Percentiles rank a stretch among this genome's conserved stretches.
These are phyloP conservation scores for Hydrocynus forskahlii DNA, from an alignment of 2,797 vertebrate species.

Conservation along the genomic window DNA sequence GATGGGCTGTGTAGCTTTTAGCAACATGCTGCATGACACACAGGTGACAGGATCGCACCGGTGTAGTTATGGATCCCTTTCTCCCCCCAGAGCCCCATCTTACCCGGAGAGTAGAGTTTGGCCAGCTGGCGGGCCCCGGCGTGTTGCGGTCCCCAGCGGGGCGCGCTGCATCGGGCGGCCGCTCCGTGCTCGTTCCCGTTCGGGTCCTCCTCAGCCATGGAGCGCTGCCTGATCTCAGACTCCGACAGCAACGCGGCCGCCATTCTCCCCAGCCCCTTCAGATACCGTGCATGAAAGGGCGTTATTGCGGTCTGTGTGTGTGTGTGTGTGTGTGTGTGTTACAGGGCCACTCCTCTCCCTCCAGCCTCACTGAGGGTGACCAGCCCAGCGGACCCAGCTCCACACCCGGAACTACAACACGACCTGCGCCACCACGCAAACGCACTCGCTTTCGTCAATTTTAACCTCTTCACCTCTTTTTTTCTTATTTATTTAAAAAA, in stretches of 20 bases:
- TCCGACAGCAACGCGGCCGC: slow-evolving; percentile 78
- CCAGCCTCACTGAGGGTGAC: slow-evolving; percentile 7
- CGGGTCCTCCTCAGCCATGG: slow-evolving; percentile 85
- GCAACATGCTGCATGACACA: slow-evolving; percentile 40
- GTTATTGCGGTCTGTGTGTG: background rate
- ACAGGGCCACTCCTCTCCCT: slow-evolving; percentile 34
- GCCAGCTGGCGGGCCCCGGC: slow-evolving; percentile 80
- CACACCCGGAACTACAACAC: slow-evolving; percentile 74
- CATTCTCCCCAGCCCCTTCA: slow-evolving; percentile 65
- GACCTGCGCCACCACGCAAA: slow-evolving; percentile 8
- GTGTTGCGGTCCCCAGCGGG: slow-evolving; percentile 83
- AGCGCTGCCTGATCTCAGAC: slow-evolving; percentile 79
- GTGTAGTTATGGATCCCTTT: background rate
- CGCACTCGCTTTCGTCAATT: background rate
- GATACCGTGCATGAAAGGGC: slow-evolving; percentile 61
- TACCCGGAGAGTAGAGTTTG: slow-evolving; percentile 81
- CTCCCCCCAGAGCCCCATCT: slow-evolving; percentile 43
- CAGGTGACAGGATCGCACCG: background rate
- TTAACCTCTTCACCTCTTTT: background rate
- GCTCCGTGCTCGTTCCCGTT: slow-evolving; percentile 83
- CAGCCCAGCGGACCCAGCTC: slow-evolving; percentile 1
- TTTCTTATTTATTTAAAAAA: background rate
- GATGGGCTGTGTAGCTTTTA: background rate
- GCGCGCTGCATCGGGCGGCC: slow-evolving; percentile 76
- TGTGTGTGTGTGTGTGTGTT: slow-evolving; percentile 21